phyloP scores from a whole-genome alignment of 1,140 invertebrate species.

The Ptiloglossa arizonensis region DNA sequence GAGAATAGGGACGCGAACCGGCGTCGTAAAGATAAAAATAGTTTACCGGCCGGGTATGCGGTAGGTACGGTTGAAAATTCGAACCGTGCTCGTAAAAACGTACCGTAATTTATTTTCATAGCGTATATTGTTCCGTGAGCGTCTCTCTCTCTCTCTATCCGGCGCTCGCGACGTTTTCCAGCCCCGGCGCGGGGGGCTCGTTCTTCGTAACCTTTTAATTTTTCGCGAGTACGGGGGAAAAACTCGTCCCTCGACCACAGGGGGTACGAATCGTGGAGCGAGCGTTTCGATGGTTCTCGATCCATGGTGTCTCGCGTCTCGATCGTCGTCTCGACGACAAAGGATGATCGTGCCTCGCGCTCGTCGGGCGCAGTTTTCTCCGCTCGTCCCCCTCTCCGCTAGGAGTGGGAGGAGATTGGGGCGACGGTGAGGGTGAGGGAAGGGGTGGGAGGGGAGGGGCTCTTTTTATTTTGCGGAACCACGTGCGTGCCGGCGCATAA shows the following conservation, averaged over 20 bases:
- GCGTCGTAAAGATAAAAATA: constrained; percentile 62
- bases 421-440: no score
- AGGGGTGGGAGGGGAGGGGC: not conserved
- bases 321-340: constrained; percentile 63
- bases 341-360: constrained; percentile 55
- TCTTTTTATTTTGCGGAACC: constrained; percentile 68
- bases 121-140: constrained; percentile 45
- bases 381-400: not conserved
- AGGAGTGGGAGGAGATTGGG: no score
- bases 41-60: constrained; percentile 30
- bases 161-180: not conserved
- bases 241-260: no score
- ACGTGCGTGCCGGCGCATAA: constrained; percentile 79
- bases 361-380: constrained; percentile 41
- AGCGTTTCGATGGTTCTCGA: no score
- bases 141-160: constrained; percentile 61
- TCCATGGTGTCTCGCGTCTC: constrained; percentile 47
- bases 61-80: constrained; percentile 36
- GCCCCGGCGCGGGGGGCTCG: not conserved
- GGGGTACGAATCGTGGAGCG: no score
- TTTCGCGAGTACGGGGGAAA: no score
- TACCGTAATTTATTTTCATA: constrained; percentile 41
- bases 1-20: constrained; percentile 43
- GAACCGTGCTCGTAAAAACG: constrained; percentile 37
- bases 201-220: not conserved